Percentiles rank a stretch among this genome's conserved stretches.
phyloP scores from a whole-genome alignment of 2,888 invertebrate species.

The Aelia acuminata region DNA sequence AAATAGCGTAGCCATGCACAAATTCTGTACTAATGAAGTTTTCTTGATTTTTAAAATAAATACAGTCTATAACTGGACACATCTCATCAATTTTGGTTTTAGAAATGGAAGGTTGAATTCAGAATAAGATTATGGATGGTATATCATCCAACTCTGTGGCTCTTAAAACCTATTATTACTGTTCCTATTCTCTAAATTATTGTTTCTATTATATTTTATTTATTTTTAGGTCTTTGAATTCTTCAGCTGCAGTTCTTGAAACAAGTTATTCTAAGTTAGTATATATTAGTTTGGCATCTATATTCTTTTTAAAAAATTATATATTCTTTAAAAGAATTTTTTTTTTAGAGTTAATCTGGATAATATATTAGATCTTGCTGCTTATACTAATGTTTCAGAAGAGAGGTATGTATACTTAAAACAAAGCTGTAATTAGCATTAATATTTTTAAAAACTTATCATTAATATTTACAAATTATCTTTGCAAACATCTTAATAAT shows the following conservation, averaged over 20 bases:
- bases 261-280: constrained; percentile 62
- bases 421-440: too few species aligned
- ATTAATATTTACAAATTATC: too few species aligned
- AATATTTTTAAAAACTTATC: too few species aligned
- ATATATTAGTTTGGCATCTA: not conserved
- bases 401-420: constrained; percentile 61
- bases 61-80: too few species aligned
- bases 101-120: not conserved
- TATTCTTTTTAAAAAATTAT: not conserved
- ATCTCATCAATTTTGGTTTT: too few species aligned
- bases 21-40: too few species aligned
- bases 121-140: not conserved
- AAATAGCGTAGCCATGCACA: too few species aligned
- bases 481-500: too few species aligned
- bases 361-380: constrained; percentile 69
- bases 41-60: too few species aligned
- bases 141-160: not conserved
- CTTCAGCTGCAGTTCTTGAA: constrained; percentile 36
- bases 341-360: constrained; percentile 68
- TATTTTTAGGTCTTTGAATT: constrained; percentile 39
- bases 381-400: constrained; percentile 67
- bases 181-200: not conserved
- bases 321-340: too few species aligned
- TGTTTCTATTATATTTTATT: not conserved
- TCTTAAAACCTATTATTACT: not conserved